phyloP scores from a whole-genome alignment of 2,113 vertebrate genomes.

The Lipotes vexillifer region DNA sequence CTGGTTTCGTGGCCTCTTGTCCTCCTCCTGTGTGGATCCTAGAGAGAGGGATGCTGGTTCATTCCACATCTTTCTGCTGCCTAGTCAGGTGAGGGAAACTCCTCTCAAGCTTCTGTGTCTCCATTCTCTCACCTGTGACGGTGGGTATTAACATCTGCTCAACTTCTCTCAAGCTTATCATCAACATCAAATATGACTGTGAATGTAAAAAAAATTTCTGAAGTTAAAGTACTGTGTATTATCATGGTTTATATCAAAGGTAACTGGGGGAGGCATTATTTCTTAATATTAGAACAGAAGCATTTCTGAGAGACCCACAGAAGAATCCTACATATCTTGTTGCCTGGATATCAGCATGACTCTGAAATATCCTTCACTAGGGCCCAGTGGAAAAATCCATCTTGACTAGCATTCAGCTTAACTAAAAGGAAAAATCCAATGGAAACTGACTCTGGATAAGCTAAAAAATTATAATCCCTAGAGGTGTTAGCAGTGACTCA shows the following conservation, averaged over 20 bases:
- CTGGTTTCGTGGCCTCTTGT: not conserved
- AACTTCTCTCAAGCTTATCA: not conserved
- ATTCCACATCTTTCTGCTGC: not conserved
- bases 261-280: not conserved
- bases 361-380: not conserved
- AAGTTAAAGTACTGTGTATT: not conserved
- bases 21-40: not conserved
- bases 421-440: not conserved
- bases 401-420: not conserved
- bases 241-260: not conserved
- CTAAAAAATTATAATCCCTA: not conserved
- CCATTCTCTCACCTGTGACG: not conserved
- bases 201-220: not conserved
- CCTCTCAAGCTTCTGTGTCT: not conserved
- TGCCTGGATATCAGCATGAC: fast-evolving
- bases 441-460: not conserved
- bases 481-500: not conserved
- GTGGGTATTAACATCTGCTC: not conserved
- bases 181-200: not conserved
- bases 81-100: not conserved
- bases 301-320: not conserved
- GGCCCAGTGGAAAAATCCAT: not conserved
- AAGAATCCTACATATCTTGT: not conserved
- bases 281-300: not conserved
- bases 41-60: not conserved